Evolutionary conservation across 1,140 invertebrate species (phyloP).

Genomic region (Drosophila ohnishii): DNA sequence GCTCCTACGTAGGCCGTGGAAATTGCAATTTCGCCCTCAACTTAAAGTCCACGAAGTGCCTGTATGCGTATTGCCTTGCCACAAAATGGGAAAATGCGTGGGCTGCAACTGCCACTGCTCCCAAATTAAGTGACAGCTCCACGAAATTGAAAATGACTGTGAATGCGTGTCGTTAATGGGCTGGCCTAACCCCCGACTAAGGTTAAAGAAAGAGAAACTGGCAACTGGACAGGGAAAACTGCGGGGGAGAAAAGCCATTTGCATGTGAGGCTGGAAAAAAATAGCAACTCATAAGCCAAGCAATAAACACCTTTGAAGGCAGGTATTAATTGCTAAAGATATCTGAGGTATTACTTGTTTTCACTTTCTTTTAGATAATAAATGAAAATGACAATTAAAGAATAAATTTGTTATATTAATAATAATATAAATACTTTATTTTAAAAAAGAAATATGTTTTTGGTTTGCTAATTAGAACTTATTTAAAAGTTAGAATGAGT

Average conservation of each 20-base stretch:
- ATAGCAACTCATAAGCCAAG: constrained; percentile 16
- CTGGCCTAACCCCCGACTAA: constrained; percentile 56
- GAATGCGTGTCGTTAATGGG: constrained; percentile 77
- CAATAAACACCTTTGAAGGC: constrained; percentile 18
- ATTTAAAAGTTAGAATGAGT: too few species aligned
- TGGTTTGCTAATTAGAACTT: too few species aligned
- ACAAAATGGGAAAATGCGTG: constrained; percentile 29
- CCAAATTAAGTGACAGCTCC: constrained; percentile 76
- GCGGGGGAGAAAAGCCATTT: constrained; percentile 51
- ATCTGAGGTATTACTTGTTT: not conserved
- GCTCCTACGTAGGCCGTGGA: constrained; percentile 51
- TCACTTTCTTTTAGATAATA: not conserved
- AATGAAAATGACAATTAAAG: not conserved
- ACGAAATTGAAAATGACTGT: constrained; percentile 73
- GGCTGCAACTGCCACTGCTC: constrained; percentile 64
- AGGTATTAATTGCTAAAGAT: constrained; percentile 4
- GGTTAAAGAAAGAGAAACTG: constrained; percentile 64
- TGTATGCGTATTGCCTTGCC: constrained; percentile 22
- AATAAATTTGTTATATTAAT: not conserved
- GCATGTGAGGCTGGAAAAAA: constrained; percentile 26
- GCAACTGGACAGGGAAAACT: constrained; percentile 26
- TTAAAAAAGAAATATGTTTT: too few species aligned
- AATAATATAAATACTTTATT: too few species aligned
- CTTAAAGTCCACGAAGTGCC: constrained; percentile 4
- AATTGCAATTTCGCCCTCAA: constrained; percentile 64